Percentiles rank a stretch among this genome's conserved stretches.
These are phyloP conservation scores for Sebastes kiyomatsui DNA, from an alignment of 2,797 vertebrate genomes.

Conservation along the genomic window DNA sequence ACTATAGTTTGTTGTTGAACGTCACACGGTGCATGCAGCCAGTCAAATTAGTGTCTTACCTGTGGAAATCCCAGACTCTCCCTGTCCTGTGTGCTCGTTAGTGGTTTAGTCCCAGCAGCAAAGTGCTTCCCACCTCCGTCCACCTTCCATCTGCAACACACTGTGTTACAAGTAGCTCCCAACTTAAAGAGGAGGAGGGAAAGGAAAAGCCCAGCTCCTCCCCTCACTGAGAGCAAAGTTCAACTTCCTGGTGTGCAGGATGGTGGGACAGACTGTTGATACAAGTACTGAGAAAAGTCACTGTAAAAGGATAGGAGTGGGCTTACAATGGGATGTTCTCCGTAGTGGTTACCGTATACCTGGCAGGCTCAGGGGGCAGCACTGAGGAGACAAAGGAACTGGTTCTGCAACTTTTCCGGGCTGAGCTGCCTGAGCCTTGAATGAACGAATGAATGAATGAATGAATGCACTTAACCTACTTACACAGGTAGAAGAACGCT, in stretches of 20 bases:
- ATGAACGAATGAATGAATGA: slow-evolving; percentile 25
- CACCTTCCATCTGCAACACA: slow-evolving; percentile 64
- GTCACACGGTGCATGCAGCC: neutral
- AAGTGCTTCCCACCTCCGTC: slow-evolving; percentile 40
- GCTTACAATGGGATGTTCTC: slow-evolving; percentile 38
- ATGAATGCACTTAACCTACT: slow-evolving; percentile 21
- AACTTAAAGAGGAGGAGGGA: slow-evolving; percentile 41
- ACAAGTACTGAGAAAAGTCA: slow-evolving; percentile 5
- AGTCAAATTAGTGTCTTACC: slow-evolving; percentile 31
- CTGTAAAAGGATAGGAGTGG: slow-evolving; percentile 34
- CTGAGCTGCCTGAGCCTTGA: slow-evolving; percentile 10
- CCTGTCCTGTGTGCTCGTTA: neutral
- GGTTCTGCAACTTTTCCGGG: slow-evolving; percentile 73
- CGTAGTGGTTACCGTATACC: slow-evolving; percentile 43
- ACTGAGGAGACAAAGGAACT: slow-evolving; percentile 75
- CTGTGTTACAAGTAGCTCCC: slow-evolving; percentile 51
- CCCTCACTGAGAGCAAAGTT: slow-evolving; percentile 67
- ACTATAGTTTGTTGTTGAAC: neutral
- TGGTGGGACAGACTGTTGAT: slow-evolving; percentile 23
- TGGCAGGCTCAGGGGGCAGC: slow-evolving; percentile 43
- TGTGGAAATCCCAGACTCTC: slow-evolving; percentile 14
- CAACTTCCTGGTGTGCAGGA: slow-evolving; percentile 67
- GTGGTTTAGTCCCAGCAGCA: slow-evolving; percentile 32
- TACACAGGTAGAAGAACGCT: neutral
- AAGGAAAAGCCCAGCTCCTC: slow-evolving; percentile 52